Evolutionary conservation across 2,797 vertebrate species (phyloP).

Genomic region (Hyperoplus lanceolatus): DNA sequence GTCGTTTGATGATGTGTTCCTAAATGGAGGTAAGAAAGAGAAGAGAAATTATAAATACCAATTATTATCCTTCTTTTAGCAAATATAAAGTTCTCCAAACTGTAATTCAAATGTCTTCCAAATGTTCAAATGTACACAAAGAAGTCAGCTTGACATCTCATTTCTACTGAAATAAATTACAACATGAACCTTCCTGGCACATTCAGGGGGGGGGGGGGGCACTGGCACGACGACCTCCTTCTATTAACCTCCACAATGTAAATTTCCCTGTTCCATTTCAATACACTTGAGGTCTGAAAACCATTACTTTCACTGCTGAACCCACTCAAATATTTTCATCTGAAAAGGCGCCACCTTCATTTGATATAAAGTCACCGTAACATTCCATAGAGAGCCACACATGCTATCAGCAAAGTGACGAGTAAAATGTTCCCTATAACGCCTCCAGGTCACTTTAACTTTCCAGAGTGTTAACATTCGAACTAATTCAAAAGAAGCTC

Average conservation of each 20-base stretch:
- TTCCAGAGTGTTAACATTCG: conserved; percentile 34
- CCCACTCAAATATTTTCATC: conserved; percentile 3
- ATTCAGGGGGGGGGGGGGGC: neutral
- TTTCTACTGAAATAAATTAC: conserved; percentile 1
- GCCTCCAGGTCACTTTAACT: conserved; percentile 29
- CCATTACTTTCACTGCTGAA: conserved; percentile 6
- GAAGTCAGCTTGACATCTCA: neutral
- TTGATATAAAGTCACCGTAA: neutral
- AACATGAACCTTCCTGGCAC: neutral
- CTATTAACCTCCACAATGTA: conserved; percentile 10
- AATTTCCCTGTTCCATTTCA: conserved; percentile 26
- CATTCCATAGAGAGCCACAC: conserved; percentile 4
- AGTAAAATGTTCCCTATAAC: conserved; percentile 13
- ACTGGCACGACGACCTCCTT: neutral
- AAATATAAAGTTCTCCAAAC: neutral
- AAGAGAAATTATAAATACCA: too few species aligned
- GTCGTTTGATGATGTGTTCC: too few species aligned
- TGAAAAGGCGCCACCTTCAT: conserved; percentile 22
- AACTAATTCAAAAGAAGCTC: conserved; percentile 23
- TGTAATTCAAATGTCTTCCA: neutral
- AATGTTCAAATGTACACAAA: neutral
- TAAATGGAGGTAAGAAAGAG: too few species aligned
- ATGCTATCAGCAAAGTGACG: conserved; percentile 1
- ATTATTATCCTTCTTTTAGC: neutral
- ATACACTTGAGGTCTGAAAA: conserved; percentile 17